Evolutionary conservation across 2,888 invertebrate genomes (phyloP).

Genomic region (Himalopsyche kuldschensis): DNA sequence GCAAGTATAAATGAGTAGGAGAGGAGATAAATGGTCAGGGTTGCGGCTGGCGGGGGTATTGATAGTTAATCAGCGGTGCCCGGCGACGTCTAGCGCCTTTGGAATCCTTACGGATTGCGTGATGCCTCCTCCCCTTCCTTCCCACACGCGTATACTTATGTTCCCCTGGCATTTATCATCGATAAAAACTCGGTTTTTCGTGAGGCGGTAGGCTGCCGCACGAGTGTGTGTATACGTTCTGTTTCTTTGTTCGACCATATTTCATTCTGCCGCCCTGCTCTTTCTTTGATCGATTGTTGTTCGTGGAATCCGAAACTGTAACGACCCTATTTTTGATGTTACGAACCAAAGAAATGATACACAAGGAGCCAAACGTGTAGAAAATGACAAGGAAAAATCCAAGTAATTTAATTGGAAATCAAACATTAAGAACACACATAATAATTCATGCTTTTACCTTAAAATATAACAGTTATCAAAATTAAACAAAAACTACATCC

Average conservation of each 20-base stretch:
- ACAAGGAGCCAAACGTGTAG: background rate
- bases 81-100: background rate
- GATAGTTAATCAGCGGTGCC: constrained; percentile 38
- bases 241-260: constrained; percentile 9
- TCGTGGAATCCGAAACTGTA: constrained; percentile 1
- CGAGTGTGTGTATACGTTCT: background rate
- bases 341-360: background rate
- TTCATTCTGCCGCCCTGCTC: constrained; percentile 14
- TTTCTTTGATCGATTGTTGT: constrained; percentile 20
- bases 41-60: constrained; percentile 39
- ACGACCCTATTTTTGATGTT: constrained; percentile 1
- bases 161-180: constrained; percentile 28
- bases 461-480: background rate
- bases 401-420: background rate
- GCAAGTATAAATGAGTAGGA: constrained; percentile 40
- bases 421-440: background rate
- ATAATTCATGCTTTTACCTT: background rate
- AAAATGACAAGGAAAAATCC: background rate
- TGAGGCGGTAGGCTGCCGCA: background rate
- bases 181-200: constrained; percentile 22
- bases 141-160: constrained; percentile 8
- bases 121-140: constrained; percentile 13
- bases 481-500: background rate
- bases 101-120: constrained; percentile 7
- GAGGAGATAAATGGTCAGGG: constrained; percentile 40